Conservation (phyloP, 2,888 invertebrate species). For the Blastobasis lacticolella region DNA sequence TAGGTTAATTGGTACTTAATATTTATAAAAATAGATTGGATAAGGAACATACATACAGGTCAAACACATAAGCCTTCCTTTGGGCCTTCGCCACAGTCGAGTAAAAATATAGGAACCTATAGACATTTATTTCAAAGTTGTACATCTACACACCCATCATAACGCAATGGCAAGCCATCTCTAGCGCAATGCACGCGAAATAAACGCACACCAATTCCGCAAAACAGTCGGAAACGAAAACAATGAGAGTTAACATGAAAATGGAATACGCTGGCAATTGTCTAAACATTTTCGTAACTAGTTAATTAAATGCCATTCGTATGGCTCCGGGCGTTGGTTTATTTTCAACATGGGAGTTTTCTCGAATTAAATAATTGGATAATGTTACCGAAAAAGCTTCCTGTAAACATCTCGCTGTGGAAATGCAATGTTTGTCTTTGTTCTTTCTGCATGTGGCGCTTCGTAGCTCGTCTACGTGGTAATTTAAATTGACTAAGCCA, state of each 20-base stretch:
- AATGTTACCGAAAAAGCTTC: slow-evolving; percentile 22
- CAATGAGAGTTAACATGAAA: slow-evolving; percentile 5
- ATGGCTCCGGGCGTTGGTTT: slow-evolving; percentile 23
- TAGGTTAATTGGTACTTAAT: too few species aligned
- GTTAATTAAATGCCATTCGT: slow-evolving; percentile 50
- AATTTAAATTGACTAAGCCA: too few species aligned
- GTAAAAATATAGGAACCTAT: too few species aligned
- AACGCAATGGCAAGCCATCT: too few species aligned
- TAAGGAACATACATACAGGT: too few species aligned
- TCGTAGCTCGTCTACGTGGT: too few species aligned
- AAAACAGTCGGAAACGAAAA: slow-evolving; percentile 1
- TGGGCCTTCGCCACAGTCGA: too few species aligned
- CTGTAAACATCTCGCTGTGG: slow-evolving; percentile 2
- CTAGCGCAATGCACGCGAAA: too few species aligned
- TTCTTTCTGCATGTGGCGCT: background rate
- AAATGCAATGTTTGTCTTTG: slow-evolving; percentile 2
- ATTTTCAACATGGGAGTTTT: slow-evolving; percentile 27
- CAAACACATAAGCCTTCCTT: too few species aligned
- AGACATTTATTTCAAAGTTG: too few species aligned
- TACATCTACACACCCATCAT: too few species aligned
- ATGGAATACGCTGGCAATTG: slow-evolving; percentile 21
- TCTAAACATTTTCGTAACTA: slow-evolving; percentile 32
- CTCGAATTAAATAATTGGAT: slow-evolving; percentile 43
- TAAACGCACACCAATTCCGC: background rate
- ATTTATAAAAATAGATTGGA: too few species aligned